Evolutionary conservation across 2,888 invertebrate species (phyloP).

Genomic region (Philhelius pedissequus): DNA sequence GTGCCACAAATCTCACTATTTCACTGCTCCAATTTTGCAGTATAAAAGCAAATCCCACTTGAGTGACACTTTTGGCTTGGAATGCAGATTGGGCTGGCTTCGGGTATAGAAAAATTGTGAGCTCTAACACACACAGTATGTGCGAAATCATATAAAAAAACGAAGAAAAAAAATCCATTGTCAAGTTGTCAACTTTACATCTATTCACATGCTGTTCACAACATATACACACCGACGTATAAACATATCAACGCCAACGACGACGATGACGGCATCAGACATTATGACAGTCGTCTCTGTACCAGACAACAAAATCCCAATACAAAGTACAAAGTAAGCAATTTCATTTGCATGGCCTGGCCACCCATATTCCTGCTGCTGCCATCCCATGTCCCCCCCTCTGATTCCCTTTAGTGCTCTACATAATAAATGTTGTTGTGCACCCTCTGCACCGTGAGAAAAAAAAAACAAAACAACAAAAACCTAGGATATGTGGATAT

Average conservation of each 20-base stretch:
- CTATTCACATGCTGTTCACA: slow-evolving; percentile 49
- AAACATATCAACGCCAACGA: slow-evolving; percentile 50
- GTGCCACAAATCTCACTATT: slow-evolving; percentile 51
- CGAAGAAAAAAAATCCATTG: slow-evolving; percentile 21
- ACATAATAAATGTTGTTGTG: slow-evolving; percentile 2
- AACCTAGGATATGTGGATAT: background rate
- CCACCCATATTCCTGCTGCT: slow-evolving; percentile 49
- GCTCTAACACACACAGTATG: background rate
- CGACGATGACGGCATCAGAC: slow-evolving; percentile 61
- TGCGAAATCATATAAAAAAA: slow-evolving; percentile 14
- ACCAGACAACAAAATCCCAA: slow-evolving; percentile 68
- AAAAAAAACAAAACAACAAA: background rate
- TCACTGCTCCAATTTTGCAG: slow-evolving; percentile 57
- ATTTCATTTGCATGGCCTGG: slow-evolving; percentile 67
- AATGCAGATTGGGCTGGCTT: slow-evolving; percentile 5
- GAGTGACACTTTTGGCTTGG: slow-evolving; percentile 44
- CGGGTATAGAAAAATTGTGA: slow-evolving; percentile 14
- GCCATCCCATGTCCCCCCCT: slow-evolving; percentile 11
- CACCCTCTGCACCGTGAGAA: slow-evolving; percentile 28
- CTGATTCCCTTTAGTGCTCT: slow-evolving; percentile 12
- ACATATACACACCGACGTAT: slow-evolving; percentile 15
- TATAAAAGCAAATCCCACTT: slow-evolving; percentile 56
- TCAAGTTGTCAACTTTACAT: slow-evolving; percentile 64
- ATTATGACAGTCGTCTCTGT: slow-evolving; percentile 67
- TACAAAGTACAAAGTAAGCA: slow-evolving; percentile 68